phyloP scores from a whole-genome alignment of 30 jellyfish, hydroid and myxozoan genomes.

The Rhopilema esculentum region DNA sequence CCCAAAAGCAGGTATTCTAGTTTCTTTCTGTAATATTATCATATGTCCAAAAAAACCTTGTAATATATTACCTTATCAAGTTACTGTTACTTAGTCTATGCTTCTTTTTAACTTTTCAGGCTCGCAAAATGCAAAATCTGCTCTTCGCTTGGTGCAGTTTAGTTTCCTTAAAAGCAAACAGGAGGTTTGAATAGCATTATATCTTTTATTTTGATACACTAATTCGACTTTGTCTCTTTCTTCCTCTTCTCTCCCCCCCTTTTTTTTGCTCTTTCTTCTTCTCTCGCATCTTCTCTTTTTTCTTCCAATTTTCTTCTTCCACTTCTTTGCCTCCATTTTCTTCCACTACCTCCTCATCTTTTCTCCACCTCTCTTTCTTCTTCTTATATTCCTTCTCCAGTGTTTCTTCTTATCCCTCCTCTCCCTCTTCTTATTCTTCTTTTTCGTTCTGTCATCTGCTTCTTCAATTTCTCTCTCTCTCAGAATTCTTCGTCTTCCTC shows the following conservation, averaged over 20 bases:
- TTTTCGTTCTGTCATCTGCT: not conserved
- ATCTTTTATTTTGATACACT: too few relatives aligned
- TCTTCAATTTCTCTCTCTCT: not conserved
- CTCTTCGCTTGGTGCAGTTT: slow-evolving; percentile 80
- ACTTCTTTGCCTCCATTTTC: not conserved
- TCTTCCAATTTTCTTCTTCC: not conserved
- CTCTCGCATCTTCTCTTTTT: not conserved
- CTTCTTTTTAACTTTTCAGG: slow-evolving; percentile 27
- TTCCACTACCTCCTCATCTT: not conserved
- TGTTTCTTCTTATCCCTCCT: not conserved
- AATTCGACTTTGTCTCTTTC: not conserved
- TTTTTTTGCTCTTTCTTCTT: not conserved
- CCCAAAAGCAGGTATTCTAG: slow-evolving; percentile 86
- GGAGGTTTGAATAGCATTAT: slow-evolving; percentile 82
- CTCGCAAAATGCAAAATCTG: slow-evolving; percentile 79
- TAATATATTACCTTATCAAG: not conserved
- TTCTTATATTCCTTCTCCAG: not conserved
- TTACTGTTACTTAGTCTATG: not conserved
- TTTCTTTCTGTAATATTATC: not conserved
- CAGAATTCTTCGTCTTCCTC: not conserved
- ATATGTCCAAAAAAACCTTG: not conserved
- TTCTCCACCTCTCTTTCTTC: not conserved
- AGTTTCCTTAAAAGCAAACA: slow-evolving; percentile 62
- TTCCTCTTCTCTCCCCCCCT: not conserved
- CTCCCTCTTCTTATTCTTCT: not conserved